Percentiles rank a stretch among this genome's conserved stretches.
These are phyloP conservation scores for Oscheius sp. DNA, from an alignment of 2,888 invertebrate genomes.

Conservation along the genomic window DNA sequence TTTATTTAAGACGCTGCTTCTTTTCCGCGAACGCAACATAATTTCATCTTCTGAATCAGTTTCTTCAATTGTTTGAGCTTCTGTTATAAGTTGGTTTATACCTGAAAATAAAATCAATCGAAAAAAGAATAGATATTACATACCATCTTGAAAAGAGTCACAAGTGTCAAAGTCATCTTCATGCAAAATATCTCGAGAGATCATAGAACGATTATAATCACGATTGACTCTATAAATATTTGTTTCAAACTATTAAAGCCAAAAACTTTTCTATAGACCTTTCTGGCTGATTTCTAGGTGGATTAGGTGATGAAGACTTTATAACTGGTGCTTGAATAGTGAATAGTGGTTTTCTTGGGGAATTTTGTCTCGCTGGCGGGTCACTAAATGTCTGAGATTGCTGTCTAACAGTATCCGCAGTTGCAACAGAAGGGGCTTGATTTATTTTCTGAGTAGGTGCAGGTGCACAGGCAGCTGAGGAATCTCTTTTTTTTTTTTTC, in stretches of 20 bases:
- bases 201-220: neutral
- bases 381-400: neutral
- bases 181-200: neutral
- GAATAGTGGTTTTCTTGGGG: neutral
- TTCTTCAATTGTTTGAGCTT: conserved; percentile 7
- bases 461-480: neutral
- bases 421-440: no score
- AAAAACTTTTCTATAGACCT: no score
- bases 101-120: neutral
- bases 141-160: neutral
- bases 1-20: neutral
- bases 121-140: neutral
- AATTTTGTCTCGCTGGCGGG: neutral
- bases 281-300: no score
- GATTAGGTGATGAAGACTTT: no score
- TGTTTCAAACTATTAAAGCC: neutral
- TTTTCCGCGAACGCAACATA: neutral
- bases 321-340: neutral
- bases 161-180: conserved; percentile 4
- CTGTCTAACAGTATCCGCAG: neutral
- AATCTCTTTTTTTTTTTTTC: no score
- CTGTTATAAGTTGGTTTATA: no score
- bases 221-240: neutral
- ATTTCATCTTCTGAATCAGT: conserved; percentile 6
- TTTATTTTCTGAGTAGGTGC: neutral